phyloP scores from a whole-genome alignment of 2,888 invertebrate species.

The Aphodius granarius region DNA sequence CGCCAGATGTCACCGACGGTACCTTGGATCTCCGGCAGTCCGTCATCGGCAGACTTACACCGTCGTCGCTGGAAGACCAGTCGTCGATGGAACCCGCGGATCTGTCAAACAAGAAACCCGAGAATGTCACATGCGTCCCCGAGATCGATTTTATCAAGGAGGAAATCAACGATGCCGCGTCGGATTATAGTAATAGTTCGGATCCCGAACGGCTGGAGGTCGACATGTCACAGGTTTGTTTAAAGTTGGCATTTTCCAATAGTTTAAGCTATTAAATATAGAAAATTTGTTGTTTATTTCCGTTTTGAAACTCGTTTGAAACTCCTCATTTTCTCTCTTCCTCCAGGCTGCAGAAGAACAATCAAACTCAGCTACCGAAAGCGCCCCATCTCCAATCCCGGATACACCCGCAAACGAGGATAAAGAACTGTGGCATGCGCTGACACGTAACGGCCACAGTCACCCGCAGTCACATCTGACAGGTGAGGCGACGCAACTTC shows the following conservation, averaged over 20 bases:
- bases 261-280: background rate
- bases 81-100: constrained; percentile 49
- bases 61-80: constrained; percentile 25
- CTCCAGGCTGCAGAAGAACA: constrained; percentile 49
- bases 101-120: constrained; percentile 49
- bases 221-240: constrained; percentile 60
- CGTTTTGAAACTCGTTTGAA: background rate
- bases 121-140: constrained; percentile 51
- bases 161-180: constrained; percentile 46
- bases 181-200: constrained; percentile 68
- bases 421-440: constrained; percentile 59
- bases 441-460: constrained; percentile 58
- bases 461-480: constrained; percentile 50
- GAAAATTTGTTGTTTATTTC: background rate
- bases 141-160: constrained; percentile 51
- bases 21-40: constrained; percentile 4
- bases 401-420: constrained; percentile 44
- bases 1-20: background rate
- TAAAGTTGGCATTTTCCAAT: too few relatives aligned
- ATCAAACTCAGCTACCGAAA: constrained; percentile 50
- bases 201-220: constrained; percentile 76
- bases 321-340: background rate
- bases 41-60: background rate
- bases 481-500: constrained; percentile 74
- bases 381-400: constrained; percentile 49